Evolutionary conservation across 2,888 invertebrate species (phyloP).

Genomic region (Serripes groenlandicus): DNA sequence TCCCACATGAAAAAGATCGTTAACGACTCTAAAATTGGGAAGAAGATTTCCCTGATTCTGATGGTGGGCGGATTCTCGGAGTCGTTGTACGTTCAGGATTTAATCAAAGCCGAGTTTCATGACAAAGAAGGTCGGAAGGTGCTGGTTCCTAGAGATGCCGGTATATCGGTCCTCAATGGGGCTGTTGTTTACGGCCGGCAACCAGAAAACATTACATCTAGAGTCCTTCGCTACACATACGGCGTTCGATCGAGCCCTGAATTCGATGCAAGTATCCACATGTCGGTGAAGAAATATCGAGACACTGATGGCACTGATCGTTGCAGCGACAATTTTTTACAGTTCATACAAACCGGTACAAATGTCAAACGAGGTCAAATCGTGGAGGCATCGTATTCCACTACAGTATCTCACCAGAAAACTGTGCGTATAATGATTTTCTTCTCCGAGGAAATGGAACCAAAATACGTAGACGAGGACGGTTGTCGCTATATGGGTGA

Average conservation of each 20-base stretch:
- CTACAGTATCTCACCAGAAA: slow-evolving; percentile 26
- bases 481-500: slow-evolving; percentile 46
- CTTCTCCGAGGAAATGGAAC: neutral
- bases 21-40: slow-evolving; percentile 21
- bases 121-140: slow-evolving; percentile 49
- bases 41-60: slow-evolving; percentile 50
- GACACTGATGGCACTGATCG: slow-evolving; percentile 16
- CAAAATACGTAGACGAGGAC: slow-evolving; percentile 49
- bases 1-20: slow-evolving; percentile 54
- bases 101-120: slow-evolving; percentile 55
- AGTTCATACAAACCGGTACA: slow-evolving; percentile 51
- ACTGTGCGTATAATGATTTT: slow-evolving; percentile 26
- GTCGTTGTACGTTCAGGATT: slow-evolving; percentile 58
- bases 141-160: slow-evolving; percentile 63
- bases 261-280: slow-evolving; percentile 45
- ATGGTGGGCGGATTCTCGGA: slow-evolving; percentile 68
- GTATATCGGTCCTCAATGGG: slow-evolving; percentile 63
- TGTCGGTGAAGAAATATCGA: slow-evolving; percentile 3
- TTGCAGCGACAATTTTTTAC: slow-evolving; percentile 44
- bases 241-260: slow-evolving; percentile 38
- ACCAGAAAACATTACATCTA: slow-evolving; percentile 56
- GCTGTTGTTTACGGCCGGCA: slow-evolving; percentile 62
- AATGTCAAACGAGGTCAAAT: slow-evolving; percentile 29
- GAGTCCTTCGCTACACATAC: slow-evolving; percentile 58
- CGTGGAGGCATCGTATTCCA: slow-evolving; percentile 34